Conservation (phyloP, 2,888 invertebrate genomes). For the Trypoxylon attenuatum region DNA sequence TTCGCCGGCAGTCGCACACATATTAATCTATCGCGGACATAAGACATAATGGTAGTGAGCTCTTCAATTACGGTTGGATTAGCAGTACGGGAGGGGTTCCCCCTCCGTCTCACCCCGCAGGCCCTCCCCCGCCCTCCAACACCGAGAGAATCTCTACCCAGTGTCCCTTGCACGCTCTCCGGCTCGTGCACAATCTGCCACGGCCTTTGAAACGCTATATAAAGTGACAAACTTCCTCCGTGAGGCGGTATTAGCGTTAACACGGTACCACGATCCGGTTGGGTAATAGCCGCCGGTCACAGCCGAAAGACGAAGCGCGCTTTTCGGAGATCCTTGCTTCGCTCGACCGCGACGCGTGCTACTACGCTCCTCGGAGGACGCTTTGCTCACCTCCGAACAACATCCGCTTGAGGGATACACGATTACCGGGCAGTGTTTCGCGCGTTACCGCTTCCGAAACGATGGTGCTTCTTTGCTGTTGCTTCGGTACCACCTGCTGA, state of each 20-base stretch:
- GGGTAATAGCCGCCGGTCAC: conserved; percentile 15
- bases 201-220: conserved; percentile 70
- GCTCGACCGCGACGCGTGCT: background rate
- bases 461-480: too few relatives aligned
- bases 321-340: background rate
- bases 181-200: conserved; percentile 56
- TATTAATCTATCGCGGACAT: conserved; percentile 46
- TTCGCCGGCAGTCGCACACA: conserved; percentile 22
- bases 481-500: background rate
- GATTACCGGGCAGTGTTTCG: too few relatives aligned
- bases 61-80: conserved; percentile 56
- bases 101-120: conserved; percentile 25
- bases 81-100: conserved; percentile 49
- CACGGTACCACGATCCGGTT: conserved; percentile 39
- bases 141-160: conserved; percentile 48
- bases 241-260: conserved; percentile 58
- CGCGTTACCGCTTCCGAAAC: too few relatives aligned
- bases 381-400: background rate
- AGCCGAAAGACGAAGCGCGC: conserved; percentile 10
- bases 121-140: conserved; percentile 10
- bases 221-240: conserved; percentile 69
- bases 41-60: conserved; percentile 51
- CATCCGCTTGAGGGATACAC: too few relatives aligned
- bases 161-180: conserved; percentile 57
- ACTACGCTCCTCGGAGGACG: too few relatives aligned